Base-by-base conservation (phyloP, 2,888 invertebrate genomes). In the Orthosia cruda region DNA sequence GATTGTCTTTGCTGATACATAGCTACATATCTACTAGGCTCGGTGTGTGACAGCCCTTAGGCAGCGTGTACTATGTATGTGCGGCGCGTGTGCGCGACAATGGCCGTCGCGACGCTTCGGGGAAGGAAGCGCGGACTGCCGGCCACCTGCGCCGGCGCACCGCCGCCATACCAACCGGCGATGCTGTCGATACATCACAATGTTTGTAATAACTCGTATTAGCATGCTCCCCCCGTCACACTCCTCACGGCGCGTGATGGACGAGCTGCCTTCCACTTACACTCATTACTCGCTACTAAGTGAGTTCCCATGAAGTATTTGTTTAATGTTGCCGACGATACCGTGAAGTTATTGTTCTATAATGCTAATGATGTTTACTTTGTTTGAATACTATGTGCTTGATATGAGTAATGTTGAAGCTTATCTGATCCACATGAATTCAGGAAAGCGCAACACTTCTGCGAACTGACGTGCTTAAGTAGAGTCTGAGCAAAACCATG, bases 91-190 rank as follows among this genome's bases (percentile, higher is more conserved):
- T 87, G 87, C 75, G 85, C 88, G 87, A 91, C 91, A 92, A 92
- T 91, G 87, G 88, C 80, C 81, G 80, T 80, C 75, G 84, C 83
- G 83, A 85, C 80, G 79, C 82, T 94, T 94, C 94, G 92, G 92
- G 91, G 94, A 94, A 94, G 94, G 94, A 94, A 94, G 92, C 93
- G 88, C 40, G 40, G 40, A 40, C 40, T 40, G 40, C 40, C 40
- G 40, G 40, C 40, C 40, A 40, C 40, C 40, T 40, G 40, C 40
- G 40, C 40, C 40, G 40, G 40, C 40, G 40, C 40, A 40, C 32
- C 32, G 32, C 5, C 32, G 32, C 5, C 81, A 85, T 77, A 87
- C 87, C 67, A 75, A 68, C 61, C 73, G 49, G 71, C 83, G 82
- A 82, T 81, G 83, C 70, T 87, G 80, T 86, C 87, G 69, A 85